phyloP scores from a whole-genome alignment of 2,888 invertebrate genomes.

The Lasioglossum oenotherae region DNA sequence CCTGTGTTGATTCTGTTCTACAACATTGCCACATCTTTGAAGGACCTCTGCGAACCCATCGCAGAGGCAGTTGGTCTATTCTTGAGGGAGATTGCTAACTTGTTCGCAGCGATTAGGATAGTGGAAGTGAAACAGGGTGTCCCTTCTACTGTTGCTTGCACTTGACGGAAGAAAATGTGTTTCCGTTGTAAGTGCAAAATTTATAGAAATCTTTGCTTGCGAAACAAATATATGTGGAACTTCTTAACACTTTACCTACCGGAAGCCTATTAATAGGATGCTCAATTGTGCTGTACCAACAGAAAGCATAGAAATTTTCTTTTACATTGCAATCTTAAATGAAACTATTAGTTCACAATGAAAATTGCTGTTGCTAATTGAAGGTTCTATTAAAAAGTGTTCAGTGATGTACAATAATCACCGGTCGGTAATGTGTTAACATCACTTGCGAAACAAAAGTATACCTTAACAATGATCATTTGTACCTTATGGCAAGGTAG shows the following conservation, averaged over 20 bases:
- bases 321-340: no score
- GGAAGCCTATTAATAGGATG: no score
- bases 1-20: conserved; percentile 88
- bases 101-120: conserved; percentile 85
- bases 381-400: no score
- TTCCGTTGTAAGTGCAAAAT: neutral
- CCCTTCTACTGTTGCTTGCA: conserved; percentile 58
- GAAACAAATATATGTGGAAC: neutral
- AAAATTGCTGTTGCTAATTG: no score
- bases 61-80: conserved; percentile 86
- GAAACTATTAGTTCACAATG: no score
- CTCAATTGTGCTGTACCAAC: no score
- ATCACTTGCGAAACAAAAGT: neutral
- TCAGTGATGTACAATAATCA: no score
- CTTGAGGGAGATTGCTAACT: conserved; percentile 83
- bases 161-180: conserved; percentile 43
- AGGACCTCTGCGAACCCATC: conserved; percentile 88
- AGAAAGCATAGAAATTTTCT: no score
- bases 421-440: no score
- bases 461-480: neutral
- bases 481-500: neutral
- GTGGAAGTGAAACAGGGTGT: conserved; percentile 83
- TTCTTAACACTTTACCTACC: neutral
- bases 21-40: conserved; percentile 87
- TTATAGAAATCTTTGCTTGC: neutral